A percentile compares a stretch with the other conserved stretches of the same genome.
phyloP scores from a whole-genome alignment of 2,797 vertebrate species.

The Gymnothorax javanicus region DNA sequence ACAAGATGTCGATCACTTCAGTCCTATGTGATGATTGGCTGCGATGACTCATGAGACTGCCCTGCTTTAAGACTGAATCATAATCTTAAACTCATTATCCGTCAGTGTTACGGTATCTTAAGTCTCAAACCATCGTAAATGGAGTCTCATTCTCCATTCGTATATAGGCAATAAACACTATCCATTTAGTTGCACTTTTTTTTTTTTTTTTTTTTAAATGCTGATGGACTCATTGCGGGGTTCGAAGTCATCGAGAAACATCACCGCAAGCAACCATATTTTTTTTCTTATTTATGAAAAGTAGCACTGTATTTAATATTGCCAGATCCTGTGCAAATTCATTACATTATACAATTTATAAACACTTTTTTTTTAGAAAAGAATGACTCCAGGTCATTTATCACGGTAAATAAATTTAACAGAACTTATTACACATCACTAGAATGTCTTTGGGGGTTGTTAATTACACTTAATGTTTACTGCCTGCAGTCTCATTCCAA shows the following conservation, averaged over 20 bases:
- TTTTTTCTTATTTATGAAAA: slow-evolving; percentile 27
- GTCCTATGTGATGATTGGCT: not conserved
- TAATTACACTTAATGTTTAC: slow-evolving; percentile 59
- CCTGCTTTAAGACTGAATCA: not conserved
- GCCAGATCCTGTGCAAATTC: slow-evolving; percentile 49
- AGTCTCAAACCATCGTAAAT: not conserved
- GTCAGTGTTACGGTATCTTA: too few species aligned
- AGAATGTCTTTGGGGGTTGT: slow-evolving; percentile 49
- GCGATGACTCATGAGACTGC: not conserved
- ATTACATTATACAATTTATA: slow-evolving; percentile 59
- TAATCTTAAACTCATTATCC: too few species aligned
- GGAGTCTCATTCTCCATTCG: too few species aligned
- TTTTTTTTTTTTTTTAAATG: not conserved
- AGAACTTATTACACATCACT: slow-evolving; percentile 53
- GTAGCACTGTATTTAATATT: slow-evolving; percentile 53
- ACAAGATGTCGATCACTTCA: not conserved
- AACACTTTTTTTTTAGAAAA: slow-evolving; percentile 55
- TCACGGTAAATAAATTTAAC: slow-evolving; percentile 60
- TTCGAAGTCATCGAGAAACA: not conserved
- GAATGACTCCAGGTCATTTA: slow-evolving; percentile 59
- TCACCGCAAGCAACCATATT: slow-evolving; percentile 22
- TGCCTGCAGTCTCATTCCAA: slow-evolving; percentile 41
- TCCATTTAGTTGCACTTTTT: slow-evolving; percentile 1
- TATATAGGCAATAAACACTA: not conserved
- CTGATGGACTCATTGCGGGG: not conserved